phyloP scores from a whole-genome alignment of 1,140 invertebrate species.

The Dysdera silvatica region DNA sequence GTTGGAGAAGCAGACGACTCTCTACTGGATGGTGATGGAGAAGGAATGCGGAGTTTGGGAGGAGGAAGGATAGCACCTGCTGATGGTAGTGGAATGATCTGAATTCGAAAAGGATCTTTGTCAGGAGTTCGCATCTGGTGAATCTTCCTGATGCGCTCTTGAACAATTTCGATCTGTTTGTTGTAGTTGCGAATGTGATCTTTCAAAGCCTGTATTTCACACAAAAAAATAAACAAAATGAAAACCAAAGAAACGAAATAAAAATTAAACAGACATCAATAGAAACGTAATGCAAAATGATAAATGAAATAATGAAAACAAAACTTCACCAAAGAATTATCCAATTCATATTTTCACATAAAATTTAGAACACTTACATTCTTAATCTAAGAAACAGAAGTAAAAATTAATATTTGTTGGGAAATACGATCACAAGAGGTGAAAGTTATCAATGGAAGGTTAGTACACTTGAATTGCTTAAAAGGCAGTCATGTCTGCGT shows the following conservation, averaged over 20 bases:
- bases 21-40: not conserved
- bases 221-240: constrained; percentile 30
- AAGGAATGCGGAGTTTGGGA: constrained; percentile 26
- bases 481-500: too few species aligned
- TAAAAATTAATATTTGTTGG: too few species aligned
- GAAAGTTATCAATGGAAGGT: too few species aligned
- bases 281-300: not conserved
- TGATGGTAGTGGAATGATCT: constrained; percentile 14
- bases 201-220: constrained; percentile 37
- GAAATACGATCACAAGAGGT: too few species aligned
- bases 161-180: constrained; percentile 38
- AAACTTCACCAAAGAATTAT: not conserved
- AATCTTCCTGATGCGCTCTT: constrained; percentile 35
- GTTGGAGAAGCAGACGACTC: not conserved
- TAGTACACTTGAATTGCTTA: too few species aligned
- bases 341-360: not conserved
- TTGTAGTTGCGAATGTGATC: constrained; percentile 42
- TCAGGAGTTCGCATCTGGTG: constrained; percentile 26
- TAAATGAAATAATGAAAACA: not conserved
- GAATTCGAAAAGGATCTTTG: constrained; percentile 19
- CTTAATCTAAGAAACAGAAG: too few species aligned
- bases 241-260: constrained; percentile 12
- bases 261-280: constrained; percentile 4
- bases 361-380: too few species aligned
- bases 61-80: constrained; percentile 20